These are phyloP conservation scores for Lithophane semibrunnea DNA, from an alignment of 2,888 invertebrate species.

Conservation along the genomic window DNA sequence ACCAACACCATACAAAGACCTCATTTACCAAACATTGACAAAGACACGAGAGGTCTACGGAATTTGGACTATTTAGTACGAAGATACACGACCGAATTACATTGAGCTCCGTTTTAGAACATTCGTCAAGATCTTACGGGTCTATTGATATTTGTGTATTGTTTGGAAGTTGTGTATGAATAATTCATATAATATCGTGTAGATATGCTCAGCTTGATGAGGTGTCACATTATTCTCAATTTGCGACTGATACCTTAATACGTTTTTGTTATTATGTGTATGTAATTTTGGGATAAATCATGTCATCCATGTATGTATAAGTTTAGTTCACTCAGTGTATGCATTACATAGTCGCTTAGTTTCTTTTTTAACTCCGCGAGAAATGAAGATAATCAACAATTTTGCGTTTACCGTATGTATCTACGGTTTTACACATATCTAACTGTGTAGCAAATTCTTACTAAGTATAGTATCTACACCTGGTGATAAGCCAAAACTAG, in stretches of 20 bases:
- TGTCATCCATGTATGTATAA: slow-evolving; percentile 6
- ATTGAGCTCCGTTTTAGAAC: slow-evolving; percentile 51
- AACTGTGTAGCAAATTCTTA: neutral
- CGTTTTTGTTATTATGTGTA: slow-evolving; percentile 58
- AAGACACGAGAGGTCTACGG: slow-evolving; percentile 16
- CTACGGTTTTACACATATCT: neutral
- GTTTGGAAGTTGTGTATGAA: slow-evolving; percentile 72
- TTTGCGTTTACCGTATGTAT: neutral
- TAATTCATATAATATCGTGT: slow-evolving; percentile 82
- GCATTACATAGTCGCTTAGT: neutral
- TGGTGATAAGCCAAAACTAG: neutral
- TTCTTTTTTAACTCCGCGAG: neutral
- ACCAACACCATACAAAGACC: slow-evolving; percentile 41
- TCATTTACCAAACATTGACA: slow-evolving; percentile 8
- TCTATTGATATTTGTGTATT: slow-evolving; percentile 60
- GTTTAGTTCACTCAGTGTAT: neutral
- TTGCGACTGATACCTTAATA: slow-evolving; percentile 80
- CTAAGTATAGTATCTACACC: neutral
- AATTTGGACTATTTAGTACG: slow-evolving; percentile 48
- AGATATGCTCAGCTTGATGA: slow-evolving; percentile 71
- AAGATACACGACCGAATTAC: slow-evolving; percentile 29
- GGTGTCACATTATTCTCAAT: slow-evolving; percentile 85
- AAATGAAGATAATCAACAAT: neutral
- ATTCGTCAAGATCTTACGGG: slow-evolving; percentile 23
- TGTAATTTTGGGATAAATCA: slow-evolving; percentile 49